Percentiles rank a stretch among this genome's conserved stretches.
Conservation (phyloP, 1,140 invertebrate genomes). For the Lepidurus packardi region DNA sequence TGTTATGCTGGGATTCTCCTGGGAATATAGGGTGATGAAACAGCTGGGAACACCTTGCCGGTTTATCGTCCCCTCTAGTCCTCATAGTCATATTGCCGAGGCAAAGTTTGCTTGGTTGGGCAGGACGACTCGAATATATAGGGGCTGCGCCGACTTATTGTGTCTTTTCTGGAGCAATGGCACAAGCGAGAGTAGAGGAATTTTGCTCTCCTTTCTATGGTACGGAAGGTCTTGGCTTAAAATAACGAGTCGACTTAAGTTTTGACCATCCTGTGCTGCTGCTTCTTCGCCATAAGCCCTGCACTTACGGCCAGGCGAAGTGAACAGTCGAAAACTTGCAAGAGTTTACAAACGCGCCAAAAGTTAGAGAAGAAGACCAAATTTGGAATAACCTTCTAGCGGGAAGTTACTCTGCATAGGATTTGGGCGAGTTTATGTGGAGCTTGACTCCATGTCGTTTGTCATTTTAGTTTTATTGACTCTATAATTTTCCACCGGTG, state of each 20-base stretch:
- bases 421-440: too few species aligned
- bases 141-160: neutral
- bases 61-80: neutral
- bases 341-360: too few species aligned
- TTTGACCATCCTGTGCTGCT: too few species aligned
- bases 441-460: too few species aligned
- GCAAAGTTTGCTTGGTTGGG: constrained; percentile 7
- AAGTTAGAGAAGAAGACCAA: too few species aligned
- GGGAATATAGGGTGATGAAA: constrained; percentile 1
- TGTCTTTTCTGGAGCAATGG: neutral
- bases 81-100: neutral
- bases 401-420: too few species aligned
- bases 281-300: too few species aligned
- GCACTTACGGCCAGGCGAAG: too few species aligned
- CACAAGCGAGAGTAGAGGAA: neutral
- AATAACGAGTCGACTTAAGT: neutral
- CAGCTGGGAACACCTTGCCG: constrained; percentile 13
- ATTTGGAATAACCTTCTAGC: too few species aligned
- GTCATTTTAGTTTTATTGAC: too few species aligned
- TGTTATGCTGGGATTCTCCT: constrained; percentile 4
- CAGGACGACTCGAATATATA: neutral
- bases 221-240: neutral
- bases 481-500: too few species aligned
- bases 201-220: neutral
- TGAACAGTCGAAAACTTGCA: too few species aligned